These are phyloP conservation scores for Phoxinus dragarum DNA, from an alignment of 2,797 vertebrate species.

Conservation along the genomic window DNA sequence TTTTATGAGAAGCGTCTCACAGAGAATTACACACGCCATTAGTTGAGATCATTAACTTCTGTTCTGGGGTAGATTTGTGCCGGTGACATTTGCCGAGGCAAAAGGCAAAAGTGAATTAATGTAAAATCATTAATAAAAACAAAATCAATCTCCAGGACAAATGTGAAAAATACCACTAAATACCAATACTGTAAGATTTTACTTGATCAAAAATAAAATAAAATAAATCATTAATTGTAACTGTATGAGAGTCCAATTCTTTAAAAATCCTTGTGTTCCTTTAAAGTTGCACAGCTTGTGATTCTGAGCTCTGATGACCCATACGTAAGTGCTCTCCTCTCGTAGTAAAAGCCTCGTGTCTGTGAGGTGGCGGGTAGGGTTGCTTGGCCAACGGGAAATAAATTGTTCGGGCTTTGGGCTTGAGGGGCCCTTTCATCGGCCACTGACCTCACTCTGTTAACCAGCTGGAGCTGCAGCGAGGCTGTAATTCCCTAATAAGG, in stretches of 20 bases:
- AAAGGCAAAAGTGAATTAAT: conserved; percentile 4
- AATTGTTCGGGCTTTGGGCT: conserved; percentile 67
- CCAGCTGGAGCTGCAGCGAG: conserved; percentile 49
- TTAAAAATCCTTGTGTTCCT: not conserved
- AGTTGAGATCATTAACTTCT: conserved; percentile 24
- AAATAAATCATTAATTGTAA: not conserved
- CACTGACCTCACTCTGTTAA: conserved; percentile 71
- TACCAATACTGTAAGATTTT: not conserved
- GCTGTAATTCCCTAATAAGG: conserved; percentile 74
- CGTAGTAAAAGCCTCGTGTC: conserved; percentile 11
- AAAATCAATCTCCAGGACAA: conserved; percentile 1
- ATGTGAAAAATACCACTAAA: not conserved
- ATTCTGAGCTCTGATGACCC: conserved; percentile 11
- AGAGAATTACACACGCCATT: not conserved
- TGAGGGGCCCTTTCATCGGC: conserved; percentile 66
- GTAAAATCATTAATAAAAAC: conserved; percentile 23
- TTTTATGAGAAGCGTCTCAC: conserved; percentile 13
- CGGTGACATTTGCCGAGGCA: conserved; percentile 32
- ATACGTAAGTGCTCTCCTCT: not conserved
- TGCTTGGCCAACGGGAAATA: conserved; percentile 44
- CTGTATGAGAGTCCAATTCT: not conserved
- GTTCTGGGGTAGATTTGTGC: conserved; percentile 15
- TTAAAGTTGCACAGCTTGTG: not conserved
- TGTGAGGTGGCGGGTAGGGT: not conserved
- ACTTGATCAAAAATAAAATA: not conserved